Evolutionary conservation across 2,113 vertebrate genomes (phyloP), one percentile per base, ranked within the genome.

Genomic region (Centropristis striata): DNA sequence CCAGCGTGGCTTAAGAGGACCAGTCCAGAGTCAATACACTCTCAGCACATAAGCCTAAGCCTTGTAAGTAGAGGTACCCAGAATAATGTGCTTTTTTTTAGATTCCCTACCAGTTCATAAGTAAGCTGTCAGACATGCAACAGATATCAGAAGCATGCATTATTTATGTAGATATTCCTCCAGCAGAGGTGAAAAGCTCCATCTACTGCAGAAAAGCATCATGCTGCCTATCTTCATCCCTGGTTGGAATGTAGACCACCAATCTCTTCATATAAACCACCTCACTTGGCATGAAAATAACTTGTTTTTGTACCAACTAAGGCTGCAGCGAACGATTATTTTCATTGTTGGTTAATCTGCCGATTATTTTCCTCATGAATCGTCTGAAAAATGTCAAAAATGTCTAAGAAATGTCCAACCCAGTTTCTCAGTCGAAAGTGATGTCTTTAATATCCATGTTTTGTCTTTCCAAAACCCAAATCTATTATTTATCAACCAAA

Each of bases 11-110:
- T 90, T 82, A 71, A 55, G 55, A 66, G 71, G 77, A 60, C 58
- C 55, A 81, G 77, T 57, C 58, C 55, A 81, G 25, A 77, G n/a
- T 77, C 58, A 80, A 55, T 59, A 72, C 70, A 80, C 67, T 49
- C 58, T 65, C 60, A 65, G 66, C 68, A 59, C 70, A 71, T 83
- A 86, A 85, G 80, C 74, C 70, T 77, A 79, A 87, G 66, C 71
- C 74, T 79, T 60, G 74, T 32, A 66, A 87, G 74, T 54, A 78
- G 20, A 78, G 80, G 50, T 57, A 25, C 20, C 50, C 20, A 37
- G 64, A 46, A 21, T 41, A 50, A 23, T 66, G 66, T 71, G 42
- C 25, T 78, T 70, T 77, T 64, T 68, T 55, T 37, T 10, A 78
- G 72, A 71, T 55, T 73, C 64, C 32, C 55, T 10, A 55, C 58